Evolutionary conservation across 2,797 vertebrate species (phyloP), one percentile per base, ranked within the genome.

Genomic region (Cichlasoma orientale): DNA sequence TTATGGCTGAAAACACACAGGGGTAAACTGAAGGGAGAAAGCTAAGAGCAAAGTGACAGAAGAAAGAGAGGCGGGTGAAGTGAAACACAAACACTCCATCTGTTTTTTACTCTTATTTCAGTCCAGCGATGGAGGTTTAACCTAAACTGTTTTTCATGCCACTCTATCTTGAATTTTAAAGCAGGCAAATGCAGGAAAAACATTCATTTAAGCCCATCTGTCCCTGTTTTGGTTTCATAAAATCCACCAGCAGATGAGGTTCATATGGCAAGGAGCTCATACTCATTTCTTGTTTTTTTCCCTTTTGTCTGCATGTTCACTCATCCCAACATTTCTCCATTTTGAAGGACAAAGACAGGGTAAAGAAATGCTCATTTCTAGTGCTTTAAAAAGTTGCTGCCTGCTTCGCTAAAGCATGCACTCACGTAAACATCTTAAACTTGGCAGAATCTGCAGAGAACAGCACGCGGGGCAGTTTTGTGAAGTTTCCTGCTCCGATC

Each of bases 1-100:
- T 77, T 80, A 86, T 74, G 55, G 74, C 71, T 52, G 63, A 85
- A 88, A 79, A 78, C 47, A 80, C 56, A 68, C 27, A 54, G 5
- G 58, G 47, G 25, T 18, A 25, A 75, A 66, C 18, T 79, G 38
- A 29, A 57, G 27, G 38, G 54, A 69, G 23, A 29, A 52, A 23
- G 56, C 73, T 61, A 63, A 50, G 38, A 50, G 55, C 41, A 21
- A 44, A 74, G 16, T 27, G 55, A 58, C 56, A 50, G 38, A 31
- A 44, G 25, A 47, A 50, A 19, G 19, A 75, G n/a, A 54, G 23
- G 41, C 4, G 74, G 1, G 4, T 7, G 16, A 33, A 80, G 33
- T 38, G 27, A 44, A 54, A 80, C 11, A 29, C 31, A 1, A 29
- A 8, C 8, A 58, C 21, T 58, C 19, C 2, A 31, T 52, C 41